Base-by-base conservation (phyloP, 2,797 vertebrate genomes). In the Kryptolebias ocellatus region DNA sequence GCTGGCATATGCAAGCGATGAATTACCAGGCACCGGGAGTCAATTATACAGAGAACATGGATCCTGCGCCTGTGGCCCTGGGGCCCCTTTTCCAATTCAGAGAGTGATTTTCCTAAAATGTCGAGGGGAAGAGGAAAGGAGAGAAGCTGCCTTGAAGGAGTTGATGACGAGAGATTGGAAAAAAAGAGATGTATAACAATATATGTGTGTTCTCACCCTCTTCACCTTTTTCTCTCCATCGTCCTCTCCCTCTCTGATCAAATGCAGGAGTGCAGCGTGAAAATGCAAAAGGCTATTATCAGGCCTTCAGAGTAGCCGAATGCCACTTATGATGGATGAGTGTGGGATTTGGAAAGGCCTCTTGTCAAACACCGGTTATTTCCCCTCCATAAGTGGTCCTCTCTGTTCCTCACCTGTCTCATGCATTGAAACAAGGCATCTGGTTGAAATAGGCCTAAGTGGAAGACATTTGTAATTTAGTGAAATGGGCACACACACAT, bases 1-100 rank as follows among this genome's bases (percentile, higher is more conserved):
- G 95, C 92, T 93, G 93, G 96, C 95, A 96, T 96, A 96, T 92
- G 92, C 94, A 94, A 91, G 94, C 90, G 89, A 92, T 93, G 93
- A 93, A 95, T 98, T 98, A 97, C 96, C 96, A 95, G 95, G 95
- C 95, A 95, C 97, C 93, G 94, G 94, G 94, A 99, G 96, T 99
- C 98, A 99, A 99, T 99, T 99, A 99, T 96, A 94, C 92, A 94
- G 92, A 94, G 90, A 73, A 84, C 72, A 79, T 47, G 75, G 88
- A 83, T 83, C 71, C 81, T 80, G 80, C 81, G 90, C 92, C 86
- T 83, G 92, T 95, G 94, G 96, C 96, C 95, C 92, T 89, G 86
- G 94, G 95, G 95, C 88, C 92, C 93, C 90, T 94, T 95, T 94
- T 95, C 95, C 95, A 96, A 96, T 96, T 96, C 95, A 95, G 91